A percentile compares a stretch with the other conserved stretches of the same genome.
phyloP scores from a whole-genome alignment of 2,888 invertebrate species.

The Polylopha cassiicola region DNA sequence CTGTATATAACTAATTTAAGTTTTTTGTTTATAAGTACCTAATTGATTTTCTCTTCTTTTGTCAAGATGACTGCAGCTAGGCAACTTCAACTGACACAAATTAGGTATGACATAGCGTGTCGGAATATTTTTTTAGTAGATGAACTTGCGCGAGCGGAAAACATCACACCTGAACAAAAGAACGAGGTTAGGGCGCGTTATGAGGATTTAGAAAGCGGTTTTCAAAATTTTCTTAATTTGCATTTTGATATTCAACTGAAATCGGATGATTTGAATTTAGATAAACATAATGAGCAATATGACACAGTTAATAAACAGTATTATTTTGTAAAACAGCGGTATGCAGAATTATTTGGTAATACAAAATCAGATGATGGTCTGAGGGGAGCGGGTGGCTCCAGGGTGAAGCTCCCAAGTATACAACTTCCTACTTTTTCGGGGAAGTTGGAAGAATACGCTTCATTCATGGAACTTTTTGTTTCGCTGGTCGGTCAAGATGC shows the following conservation, averaged over 20 bases:
- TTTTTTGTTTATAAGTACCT: no score
- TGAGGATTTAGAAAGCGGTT: background rate
- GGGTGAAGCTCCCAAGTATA: background rate
- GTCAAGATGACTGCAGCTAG: background rate
- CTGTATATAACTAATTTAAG: no score
- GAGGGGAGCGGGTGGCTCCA: no score
- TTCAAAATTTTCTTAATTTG: background rate
- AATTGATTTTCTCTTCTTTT: background rate
- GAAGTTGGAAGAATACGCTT: background rate
- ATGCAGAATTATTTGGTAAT: background rate
- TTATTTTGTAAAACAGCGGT: background rate
- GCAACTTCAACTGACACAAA: background rate
- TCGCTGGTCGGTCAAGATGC: background rate
- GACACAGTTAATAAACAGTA: background rate
- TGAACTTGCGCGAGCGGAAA: background rate
- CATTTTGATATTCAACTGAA: background rate
- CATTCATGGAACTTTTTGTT: background rate
- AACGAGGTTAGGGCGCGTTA: background rate
- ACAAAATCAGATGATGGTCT: background rate
- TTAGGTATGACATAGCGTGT: background rate
- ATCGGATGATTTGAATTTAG: background rate
- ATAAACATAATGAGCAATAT: background rate
- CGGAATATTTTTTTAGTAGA: background rate
- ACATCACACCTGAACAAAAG: background rate
- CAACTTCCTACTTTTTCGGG: constrained; percentile 1